phyloP scores from a whole-genome alignment of 2,888 invertebrate species.

The Pheosia tremula region DNA sequence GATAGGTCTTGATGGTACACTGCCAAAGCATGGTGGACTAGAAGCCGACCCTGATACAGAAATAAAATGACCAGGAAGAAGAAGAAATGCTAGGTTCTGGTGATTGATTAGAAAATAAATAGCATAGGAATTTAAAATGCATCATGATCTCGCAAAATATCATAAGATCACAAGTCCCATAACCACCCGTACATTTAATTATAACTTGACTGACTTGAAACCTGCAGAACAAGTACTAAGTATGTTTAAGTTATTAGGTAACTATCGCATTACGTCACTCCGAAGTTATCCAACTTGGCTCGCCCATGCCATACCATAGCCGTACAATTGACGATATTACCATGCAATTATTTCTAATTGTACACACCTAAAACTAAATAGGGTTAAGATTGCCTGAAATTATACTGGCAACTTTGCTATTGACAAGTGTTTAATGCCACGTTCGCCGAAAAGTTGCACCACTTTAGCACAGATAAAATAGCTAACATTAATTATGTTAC shows the following conservation, averaged over 20 bases:
- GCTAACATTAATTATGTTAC: not conserved
- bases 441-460: not conserved
- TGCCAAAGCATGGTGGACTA: too few species aligned
- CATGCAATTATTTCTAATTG: conserved; percentile 6
- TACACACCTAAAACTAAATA: conserved; percentile 1
- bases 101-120: too few species aligned
- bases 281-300: conserved; percentile 47
- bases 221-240: conserved; percentile 22
- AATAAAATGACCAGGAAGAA: too few species aligned
- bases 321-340: not conserved
- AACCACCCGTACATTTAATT: not conserved
- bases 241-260: conserved; percentile 44
- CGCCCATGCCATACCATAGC: conserved; percentile 15
- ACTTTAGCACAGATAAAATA: not conserved
- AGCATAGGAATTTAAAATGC: too few species aligned
- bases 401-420: conserved; percentile 1
- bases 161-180: not conserved
- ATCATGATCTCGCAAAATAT: not conserved
- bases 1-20: too few species aligned
- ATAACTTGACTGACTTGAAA: conserved; percentile 13
- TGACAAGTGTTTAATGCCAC: not conserved
- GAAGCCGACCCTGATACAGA: too few species aligned
- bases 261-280: conserved; percentile 44
- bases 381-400: not conserved
- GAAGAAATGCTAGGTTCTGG: too few species aligned